phyloP scores from a whole-genome alignment of 1,140 invertebrate genomes.

The Daktulosphaira vitifoliae region DNA sequence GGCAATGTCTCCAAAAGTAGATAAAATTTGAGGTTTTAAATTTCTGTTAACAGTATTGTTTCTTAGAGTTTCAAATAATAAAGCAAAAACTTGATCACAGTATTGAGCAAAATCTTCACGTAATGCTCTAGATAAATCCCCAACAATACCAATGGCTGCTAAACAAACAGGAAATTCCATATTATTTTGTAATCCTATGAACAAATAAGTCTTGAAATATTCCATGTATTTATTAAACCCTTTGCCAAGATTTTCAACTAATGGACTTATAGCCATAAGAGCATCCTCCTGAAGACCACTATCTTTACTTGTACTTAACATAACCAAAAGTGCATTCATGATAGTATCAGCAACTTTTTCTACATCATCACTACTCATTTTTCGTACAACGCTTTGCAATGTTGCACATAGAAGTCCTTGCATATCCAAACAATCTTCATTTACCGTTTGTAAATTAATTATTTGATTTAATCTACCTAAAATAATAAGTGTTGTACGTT shows the following conservation, averaged over 20 bases:
- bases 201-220: slow-evolving; percentile 84
- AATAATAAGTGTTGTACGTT: slow-evolving; percentile 93
- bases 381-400: slow-evolving; percentile 71
- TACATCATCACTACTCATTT: slow-evolving; percentile 86
- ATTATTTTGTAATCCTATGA: slow-evolving; percentile 83
- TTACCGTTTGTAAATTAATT: slow-evolving; percentile 49
- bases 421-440: slow-evolving; percentile 81
- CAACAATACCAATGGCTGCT: slow-evolving; percentile 84
- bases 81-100: slow-evolving; percentile 89
- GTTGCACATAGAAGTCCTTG: slow-evolving; percentile 95
- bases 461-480: slow-evolving; percentile 85
- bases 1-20: slow-evolving; percentile 91
- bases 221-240: slow-evolving; percentile 95
- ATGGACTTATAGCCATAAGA: slow-evolving; percentile 87
- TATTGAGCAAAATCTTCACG: slow-evolving; percentile 78
- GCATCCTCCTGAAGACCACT: slow-evolving; percentile 98
- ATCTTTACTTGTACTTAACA: slow-evolving; percentile 79
- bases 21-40: slow-evolving; percentile 91
- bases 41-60: slow-evolving; percentile 77
- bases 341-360: slow-evolving; percentile 92
- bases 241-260: slow-evolving; percentile 87
- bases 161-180: slow-evolving; percentile 51
- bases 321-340: slow-evolving; percentile 89
- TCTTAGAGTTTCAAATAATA: slow-evolving; percentile 78
- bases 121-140: slow-evolving; percentile 85